Base-by-base conservation (phyloP, 2,797 vertebrate species). In the Sebastes flavidus region DNA sequence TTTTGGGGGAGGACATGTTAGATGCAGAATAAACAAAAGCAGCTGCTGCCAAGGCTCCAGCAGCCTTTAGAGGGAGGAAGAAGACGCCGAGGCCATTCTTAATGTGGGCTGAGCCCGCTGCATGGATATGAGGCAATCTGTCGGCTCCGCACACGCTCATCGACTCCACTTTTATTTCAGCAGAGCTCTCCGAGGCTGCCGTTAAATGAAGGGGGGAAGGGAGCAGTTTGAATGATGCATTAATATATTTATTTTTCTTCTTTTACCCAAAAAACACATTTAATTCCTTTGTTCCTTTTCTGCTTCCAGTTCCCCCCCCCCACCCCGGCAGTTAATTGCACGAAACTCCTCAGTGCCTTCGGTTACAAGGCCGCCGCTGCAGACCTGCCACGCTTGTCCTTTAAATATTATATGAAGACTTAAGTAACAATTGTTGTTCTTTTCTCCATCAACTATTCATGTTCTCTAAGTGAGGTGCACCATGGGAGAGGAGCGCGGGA, bases 391-490 rank as follows among this genome's bases (percentile, higher is more conserved):
- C 54, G n/a, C 87, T 66, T 49, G 90, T 91, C 80, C 65, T 29
- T 56, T 96, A 85, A 96, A 96, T 96, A 95, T 95, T 96, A 80
- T 9, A 96, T 95, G 92, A 94, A 89, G 83, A 81, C 89, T 89
- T 94, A 95, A 96, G 95, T 96, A 95, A 95, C 89, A 89, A 94
- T 92, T 95, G 95, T 95, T 96, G 95, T 96, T 95, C 91, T 93
- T 92, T 92, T 90, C 75, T 62, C 59, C 88, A 95, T 96, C 88
- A 95, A 95, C 86, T 93, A 96, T 96, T 95, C 82, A 95, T 95
- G 87, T 29, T 70, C 30, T 76, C 82, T 92, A 93, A 92, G 89
- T 91, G 92, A 90, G 86, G 83, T 82, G 93, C 93, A 88, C 81
- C 82, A 27, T 74, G 87, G 90, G 93, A 93, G 73, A 77, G 24